Evolutionary conservation across 2,113 vertebrate species (phyloP).

Genomic region (Azemiops feae): DNA sequence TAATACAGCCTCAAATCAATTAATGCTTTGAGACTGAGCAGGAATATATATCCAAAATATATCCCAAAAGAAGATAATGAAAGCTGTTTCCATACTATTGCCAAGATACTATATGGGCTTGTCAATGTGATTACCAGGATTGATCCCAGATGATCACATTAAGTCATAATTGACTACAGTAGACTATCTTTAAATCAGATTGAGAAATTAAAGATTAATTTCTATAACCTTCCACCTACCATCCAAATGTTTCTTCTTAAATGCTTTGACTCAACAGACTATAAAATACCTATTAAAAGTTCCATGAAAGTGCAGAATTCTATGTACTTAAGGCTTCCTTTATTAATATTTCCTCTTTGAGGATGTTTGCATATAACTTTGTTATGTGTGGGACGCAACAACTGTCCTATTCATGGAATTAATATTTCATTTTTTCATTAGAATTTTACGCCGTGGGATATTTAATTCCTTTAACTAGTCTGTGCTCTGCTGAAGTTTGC

Average conservation of each 20-base stretch:
- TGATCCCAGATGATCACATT: neutral
- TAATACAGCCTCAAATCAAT: neutral
- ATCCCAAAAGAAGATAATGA: neutral
- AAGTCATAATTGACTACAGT: neutral
- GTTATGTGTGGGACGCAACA: conserved; percentile 25
- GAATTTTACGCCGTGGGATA: neutral
- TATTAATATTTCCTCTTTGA: neutral
- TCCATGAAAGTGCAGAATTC: neutral
- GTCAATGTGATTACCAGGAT: neutral
- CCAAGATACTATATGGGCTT: neutral
- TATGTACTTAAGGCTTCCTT: neutral
- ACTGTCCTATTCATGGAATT: neutral
- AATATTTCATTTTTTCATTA: neutral
- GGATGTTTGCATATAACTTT: neutral
- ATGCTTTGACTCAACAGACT: neutral
- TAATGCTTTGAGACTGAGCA: neutral
- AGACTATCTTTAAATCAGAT: neutral
- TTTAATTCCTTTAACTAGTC: conserved; percentile 19
- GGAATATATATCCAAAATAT: neutral
- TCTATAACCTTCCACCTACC: neutral
- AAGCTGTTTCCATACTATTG: neutral
- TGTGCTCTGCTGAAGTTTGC: neutral
- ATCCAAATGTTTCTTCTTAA: neutral
- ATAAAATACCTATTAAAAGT: neutral
- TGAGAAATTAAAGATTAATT: neutral